Evolutionary conservation across 2,888 invertebrate genomes (phyloP).

Genomic region (Argyresthia albistria): DNA sequence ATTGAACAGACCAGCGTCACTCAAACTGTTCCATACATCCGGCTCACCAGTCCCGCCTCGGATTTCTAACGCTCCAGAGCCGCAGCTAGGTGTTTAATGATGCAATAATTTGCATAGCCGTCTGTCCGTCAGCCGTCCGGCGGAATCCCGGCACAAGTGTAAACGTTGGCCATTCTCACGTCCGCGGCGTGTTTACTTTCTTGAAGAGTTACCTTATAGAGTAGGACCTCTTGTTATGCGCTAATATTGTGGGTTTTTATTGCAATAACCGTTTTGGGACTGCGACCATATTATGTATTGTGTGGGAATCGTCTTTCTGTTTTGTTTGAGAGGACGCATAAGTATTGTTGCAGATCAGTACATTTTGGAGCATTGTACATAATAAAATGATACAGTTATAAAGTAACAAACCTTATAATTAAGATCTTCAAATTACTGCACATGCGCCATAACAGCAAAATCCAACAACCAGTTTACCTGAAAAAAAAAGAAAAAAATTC

Average conservation of each 20-base stretch:
- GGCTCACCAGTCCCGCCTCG: slow-evolving; percentile 14
- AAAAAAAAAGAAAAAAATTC: not conserved
- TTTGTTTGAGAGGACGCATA: no score
- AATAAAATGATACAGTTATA: no score
- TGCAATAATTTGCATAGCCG: slow-evolving; percentile 66
- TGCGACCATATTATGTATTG: no score
- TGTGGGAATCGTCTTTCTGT: no score
- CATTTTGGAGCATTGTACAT: not conserved
- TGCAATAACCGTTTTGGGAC: not conserved
- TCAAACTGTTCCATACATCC: slow-evolving; percentile 43
- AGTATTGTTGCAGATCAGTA: not conserved
- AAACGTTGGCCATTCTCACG: slow-evolving; percentile 49
- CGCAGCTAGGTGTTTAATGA: slow-evolving; percentile 65
- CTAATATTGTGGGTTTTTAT: slow-evolving; percentile 10
- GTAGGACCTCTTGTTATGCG: slow-evolving; percentile 40
- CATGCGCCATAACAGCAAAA: not conserved
- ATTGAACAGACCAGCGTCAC: slow-evolving; percentile 53
- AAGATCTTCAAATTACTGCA: not conserved
- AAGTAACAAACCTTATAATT: not conserved
- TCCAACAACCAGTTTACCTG: not conserved
- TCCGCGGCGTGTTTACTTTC: slow-evolving; percentile 33
- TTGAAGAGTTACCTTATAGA: slow-evolving; percentile 39
- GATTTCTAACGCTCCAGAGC: slow-evolving; percentile 3
- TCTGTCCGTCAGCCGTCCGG: slow-evolving; percentile 33
- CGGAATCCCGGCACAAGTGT: not conserved